Evolutionary conservation across 2,888 invertebrate species (phyloP).

Genomic region (Eupelmus urozonus): DNA sequence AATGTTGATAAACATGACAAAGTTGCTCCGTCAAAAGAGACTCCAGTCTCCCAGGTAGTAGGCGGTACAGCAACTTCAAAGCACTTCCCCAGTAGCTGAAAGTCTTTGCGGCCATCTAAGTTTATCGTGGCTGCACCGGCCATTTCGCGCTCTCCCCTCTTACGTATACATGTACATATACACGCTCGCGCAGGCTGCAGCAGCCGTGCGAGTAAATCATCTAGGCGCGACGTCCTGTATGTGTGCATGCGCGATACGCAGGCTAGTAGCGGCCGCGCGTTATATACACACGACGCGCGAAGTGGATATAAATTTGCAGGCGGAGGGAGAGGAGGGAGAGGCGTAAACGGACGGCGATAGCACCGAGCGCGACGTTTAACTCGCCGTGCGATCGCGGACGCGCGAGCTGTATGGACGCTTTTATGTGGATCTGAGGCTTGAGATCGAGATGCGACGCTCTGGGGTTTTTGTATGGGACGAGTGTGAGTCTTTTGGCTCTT

Average conservation of each 20-base stretch:
- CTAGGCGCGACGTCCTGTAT: constrained; percentile 59
- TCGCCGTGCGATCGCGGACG: constrained; percentile 59
- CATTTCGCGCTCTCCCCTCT: neutral
- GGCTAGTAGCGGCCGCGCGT: constrained; percentile 16
- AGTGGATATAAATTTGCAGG: constrained; percentile 68
- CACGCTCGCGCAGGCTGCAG: neutral
- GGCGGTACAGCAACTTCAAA: neutral
- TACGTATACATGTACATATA: neutral
- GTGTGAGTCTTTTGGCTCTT: too few species aligned
- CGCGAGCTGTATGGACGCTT: too few species aligned
- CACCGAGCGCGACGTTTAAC: constrained; percentile 61
- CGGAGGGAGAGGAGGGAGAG: constrained; percentile 39
- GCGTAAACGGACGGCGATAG: constrained; percentile 66
- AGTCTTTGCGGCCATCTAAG: neutral
- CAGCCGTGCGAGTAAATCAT: constrained; percentile 62
- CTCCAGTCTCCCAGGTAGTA: neutral
- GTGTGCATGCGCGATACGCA: constrained; percentile 59
- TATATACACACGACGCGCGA: constrained; percentile 36
- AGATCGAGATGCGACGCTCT: too few species aligned
- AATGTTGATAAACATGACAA: constrained; percentile 42
- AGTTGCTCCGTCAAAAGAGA: constrained; percentile 1
- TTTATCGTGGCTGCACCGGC: neutral
- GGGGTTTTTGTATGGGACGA: too few species aligned
- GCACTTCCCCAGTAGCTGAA: too few species aligned
- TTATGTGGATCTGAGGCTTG: too few species aligned